Conservation (phyloP, 2,888 invertebrate species). For the Pycnomerus fuliginosus region DNA sequence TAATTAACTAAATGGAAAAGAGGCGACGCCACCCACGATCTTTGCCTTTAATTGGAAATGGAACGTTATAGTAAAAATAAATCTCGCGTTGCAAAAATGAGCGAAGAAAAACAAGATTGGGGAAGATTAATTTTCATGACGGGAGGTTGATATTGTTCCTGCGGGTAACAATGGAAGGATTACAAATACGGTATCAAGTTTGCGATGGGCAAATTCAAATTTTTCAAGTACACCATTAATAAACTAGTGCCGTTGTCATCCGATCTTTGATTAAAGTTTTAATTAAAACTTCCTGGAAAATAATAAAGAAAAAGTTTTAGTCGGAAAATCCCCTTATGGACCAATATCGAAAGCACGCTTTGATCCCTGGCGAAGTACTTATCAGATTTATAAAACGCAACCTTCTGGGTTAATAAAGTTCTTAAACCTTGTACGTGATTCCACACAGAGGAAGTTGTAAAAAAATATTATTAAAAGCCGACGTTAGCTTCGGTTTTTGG, state of each 20-base stretch:
- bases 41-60: constrained; percentile 23
- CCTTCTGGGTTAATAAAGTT: neutral
- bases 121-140: constrained; percentile 9
- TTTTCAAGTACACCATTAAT: constrained; percentile 17
- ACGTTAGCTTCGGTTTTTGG: neutral
- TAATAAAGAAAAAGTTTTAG: constrained; percentile 6
- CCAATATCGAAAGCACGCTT: constrained; percentile 11
- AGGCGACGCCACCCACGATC: constrained; percentile 19
- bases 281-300: constrained; percentile 9
- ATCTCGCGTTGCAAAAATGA: constrained; percentile 7
- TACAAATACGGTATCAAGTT: constrained; percentile 4
- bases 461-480: constrained; percentile 3
- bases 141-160: constrained; percentile 12
- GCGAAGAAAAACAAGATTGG: neutral
- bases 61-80: constrained; percentile 16
- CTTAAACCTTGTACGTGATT: neutral
- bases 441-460: neutral
- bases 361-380: constrained; percentile 16
- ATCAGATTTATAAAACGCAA: constrained; percentile 11
- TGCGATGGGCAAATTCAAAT: too few relatives aligned
- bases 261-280: constrained; percentile 7
- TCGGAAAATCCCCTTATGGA: constrained; percentile 13
- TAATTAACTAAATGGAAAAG: constrained; percentile 23
- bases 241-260: constrained; percentile 7
- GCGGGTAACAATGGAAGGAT: constrained; percentile 13